Base-by-base conservation (phyloP, 2,797 vertebrate species). In the Notolepis coatsorum region DNA sequence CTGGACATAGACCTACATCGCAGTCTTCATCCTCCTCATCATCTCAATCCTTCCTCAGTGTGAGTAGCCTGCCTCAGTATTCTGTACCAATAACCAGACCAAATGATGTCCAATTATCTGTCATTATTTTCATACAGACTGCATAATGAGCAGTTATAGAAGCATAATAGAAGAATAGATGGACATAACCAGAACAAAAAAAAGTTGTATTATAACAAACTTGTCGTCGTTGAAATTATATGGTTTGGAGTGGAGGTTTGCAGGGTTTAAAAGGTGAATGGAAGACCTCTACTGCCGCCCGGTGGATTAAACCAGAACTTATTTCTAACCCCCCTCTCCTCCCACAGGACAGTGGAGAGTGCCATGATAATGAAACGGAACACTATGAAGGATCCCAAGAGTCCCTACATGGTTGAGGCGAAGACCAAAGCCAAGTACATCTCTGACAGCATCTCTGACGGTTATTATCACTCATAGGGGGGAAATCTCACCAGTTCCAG, bases 301-400 rank as follows among this genome's bases (percentile, higher is more conserved):
- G 23, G 61, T 75, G 81, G 68, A 20, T 31, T 59, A 4, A 70
- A 54, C 8, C 17, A 10, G 4, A 43, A 52, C 21, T 33, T 0
- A 30, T 27, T 7, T 27, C 0, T 2, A 10, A 3, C 46, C 3
- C 27, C 28, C 55, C n/a, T 63, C 4, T 70, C 57, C 42, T 31
- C 58, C 35, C 61, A 55, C 87, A 93, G 91, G 88, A 80, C 63
- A 81, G 68, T 60, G 82, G 75, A 1, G 66, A 75, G 12, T 30
- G 52, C 31, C 71, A 30, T 0, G 77, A 77, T 48, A 76, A 84
- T 1, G 52, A 23, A 58, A 38, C 63, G 6, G 71, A 86, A 49
- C 64, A 77, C 27, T 87, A 82, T 3, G 84, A 90, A 43, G 84
- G 69, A 3, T 91, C 88, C 6, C 77, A 71, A 49, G 91, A 89